Percentiles rank a stretch among this genome's conserved stretches.
phyloP scores from a whole-genome alignment of 1,140 invertebrate genomes.

The Penaeus chinensis region DNA sequence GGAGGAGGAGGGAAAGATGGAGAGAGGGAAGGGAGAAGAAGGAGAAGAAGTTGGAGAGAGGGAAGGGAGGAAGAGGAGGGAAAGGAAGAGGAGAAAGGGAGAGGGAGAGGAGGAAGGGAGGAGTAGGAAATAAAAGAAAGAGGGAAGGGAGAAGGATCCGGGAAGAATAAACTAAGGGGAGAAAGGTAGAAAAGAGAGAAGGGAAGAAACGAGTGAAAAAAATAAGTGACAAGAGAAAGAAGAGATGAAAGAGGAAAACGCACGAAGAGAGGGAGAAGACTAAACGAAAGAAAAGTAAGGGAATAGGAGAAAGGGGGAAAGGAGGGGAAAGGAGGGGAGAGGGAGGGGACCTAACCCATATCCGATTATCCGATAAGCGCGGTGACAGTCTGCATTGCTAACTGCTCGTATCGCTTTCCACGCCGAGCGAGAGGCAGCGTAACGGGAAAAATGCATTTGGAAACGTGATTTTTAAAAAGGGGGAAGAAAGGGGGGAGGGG shows the following conservation, averaged over 20 bases:
- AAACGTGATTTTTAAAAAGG: too few species aligned
- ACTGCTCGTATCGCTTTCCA: too few species aligned
- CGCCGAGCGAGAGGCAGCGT: too few species aligned
- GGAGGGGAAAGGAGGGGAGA: too few species aligned
- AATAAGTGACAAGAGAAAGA: background rate
- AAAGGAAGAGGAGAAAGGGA: background rate
- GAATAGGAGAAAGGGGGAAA: background rate
- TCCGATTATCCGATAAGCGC: too few species aligned
- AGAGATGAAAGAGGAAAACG: background rate
- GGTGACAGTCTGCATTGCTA: too few species aligned
- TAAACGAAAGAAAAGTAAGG: background rate
- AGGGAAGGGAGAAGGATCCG: background rate
- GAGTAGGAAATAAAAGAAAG: background rate
- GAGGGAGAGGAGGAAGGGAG: background rate
- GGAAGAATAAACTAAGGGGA: background rate
- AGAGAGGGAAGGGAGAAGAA: too few species aligned
- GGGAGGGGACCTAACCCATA: too few species aligned
- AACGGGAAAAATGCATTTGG: too few species aligned
- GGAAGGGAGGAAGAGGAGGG: background rate
- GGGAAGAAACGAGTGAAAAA: background rate
- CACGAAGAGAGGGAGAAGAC: background rate
- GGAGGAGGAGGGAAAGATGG: background rate
- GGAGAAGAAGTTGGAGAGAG: background rate
- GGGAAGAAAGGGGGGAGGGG: too few species aligned
- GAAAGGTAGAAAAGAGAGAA: background rate